Percentiles rank a stretch among this genome's conserved stretches.
Conservation (phyloP, 2,797 vertebrate species). For the Chrosomus eos region DNA sequence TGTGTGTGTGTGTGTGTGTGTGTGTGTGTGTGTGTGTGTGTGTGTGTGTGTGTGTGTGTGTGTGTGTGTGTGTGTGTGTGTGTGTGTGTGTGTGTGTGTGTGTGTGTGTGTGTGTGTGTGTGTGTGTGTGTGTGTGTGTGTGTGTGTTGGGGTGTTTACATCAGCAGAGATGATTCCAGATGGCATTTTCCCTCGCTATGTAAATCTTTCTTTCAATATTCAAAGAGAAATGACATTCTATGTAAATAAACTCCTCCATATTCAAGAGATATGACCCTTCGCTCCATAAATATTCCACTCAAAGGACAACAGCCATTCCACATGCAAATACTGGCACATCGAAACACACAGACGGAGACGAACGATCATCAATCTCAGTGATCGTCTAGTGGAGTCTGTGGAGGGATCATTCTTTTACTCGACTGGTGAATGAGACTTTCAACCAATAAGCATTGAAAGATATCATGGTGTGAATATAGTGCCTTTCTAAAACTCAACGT, state of each 20-base stretch:
- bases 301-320: background rate
- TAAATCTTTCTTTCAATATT: slow-evolving; percentile 2
- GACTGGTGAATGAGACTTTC: background rate
- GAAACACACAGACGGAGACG: background rate
- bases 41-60: too few species aligned
- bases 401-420: background rate
- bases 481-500: background rate
- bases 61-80: too few species aligned
- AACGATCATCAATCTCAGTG: background rate
- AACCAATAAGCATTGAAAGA: background rate
- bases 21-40: too few species aligned
- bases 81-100: too few species aligned
- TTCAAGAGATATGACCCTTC: slow-evolving; percentile 36
- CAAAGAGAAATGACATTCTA: slow-evolving; percentile 36
- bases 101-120: too few species aligned
- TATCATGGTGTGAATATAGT: background rate
- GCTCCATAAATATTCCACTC: slow-evolving; percentile 8
- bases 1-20: too few species aligned
- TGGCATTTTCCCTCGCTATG: slow-evolving; percentile 5
- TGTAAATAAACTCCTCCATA: slow-evolving; percentile 44
- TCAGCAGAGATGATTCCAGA: slow-evolving; percentile 15
- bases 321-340: background rate
- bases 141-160: too few species aligned
- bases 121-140: too few species aligned
- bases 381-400: background rate